Base-by-base conservation (phyloP, 2,797 vertebrate genomes). In the Simalia tracyae region DNA sequence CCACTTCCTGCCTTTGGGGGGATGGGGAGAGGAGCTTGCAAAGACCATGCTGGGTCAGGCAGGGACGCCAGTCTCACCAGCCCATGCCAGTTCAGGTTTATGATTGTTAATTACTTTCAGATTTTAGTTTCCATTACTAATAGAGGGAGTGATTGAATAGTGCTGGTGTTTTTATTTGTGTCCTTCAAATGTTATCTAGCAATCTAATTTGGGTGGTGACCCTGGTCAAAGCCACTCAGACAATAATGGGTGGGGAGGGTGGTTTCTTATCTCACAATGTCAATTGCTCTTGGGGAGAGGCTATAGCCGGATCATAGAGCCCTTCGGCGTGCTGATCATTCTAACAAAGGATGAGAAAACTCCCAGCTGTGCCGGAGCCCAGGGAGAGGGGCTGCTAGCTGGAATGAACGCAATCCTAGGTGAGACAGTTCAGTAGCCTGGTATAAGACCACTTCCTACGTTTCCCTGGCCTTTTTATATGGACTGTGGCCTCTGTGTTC, bases 191-290 rank as follows among this genome's bases (percentile, higher is more conserved):
- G 68, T 90, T 90, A 92, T 92, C 92, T 84, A 59, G 60, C 56
- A 46, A 92, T 92, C 68, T 90, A 61, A n/a, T 84, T 87, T 36
- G 86, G 89, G 92, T 92, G 92, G 85, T 92, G 85, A 90, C 85
- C 59, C 86, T 86, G 87, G 24, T 92, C 89, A 92, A 88, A 92
- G 92, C 60, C 1, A 5, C 19, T 88, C 68, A 66, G 89, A 90
- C 68, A 92, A 90, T 84, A 84, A 64, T 59, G 61, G 72, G 72
- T 7, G 68, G 68, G 59, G 17, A 88, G 85, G 66, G 24, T 88
- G 68, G 60, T 56, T 56, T 28, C 15, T 88, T 87, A 63, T 87
- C 64, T 87, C 60, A 88, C 92, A 92, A 57, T 84, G 89, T 63
- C 68, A 87, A 8, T 64, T 26, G 6, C 5, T 86, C 56, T 86